A percentile compares a stretch with the other conserved stretches of the same genome.
These are phyloP conservation scores for Oscheius myriophilus DNA, from an alignment of 2,888 invertebrate species.

Conservation along the genomic window DNA sequence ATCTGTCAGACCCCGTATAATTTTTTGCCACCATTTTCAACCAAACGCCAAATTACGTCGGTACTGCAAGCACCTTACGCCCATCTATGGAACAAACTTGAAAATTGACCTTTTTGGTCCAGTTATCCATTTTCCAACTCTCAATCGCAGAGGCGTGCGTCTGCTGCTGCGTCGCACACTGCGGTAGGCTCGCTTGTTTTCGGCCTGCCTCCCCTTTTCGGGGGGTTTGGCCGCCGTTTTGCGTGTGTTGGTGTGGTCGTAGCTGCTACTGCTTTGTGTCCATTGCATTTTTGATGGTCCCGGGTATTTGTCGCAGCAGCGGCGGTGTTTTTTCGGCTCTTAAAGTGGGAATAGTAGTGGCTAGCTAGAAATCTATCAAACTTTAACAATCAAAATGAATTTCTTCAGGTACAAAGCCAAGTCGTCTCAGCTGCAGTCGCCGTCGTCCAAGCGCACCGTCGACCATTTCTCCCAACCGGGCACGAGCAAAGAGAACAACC, in stretches of 20 bases:
- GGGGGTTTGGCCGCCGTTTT: neutral
- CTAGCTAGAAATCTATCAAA: neutral
- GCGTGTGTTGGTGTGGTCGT: neutral
- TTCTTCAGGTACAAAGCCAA: conserved; percentile 60
- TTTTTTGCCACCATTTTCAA: too few relatives aligned
- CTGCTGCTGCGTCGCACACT: too few relatives aligned
- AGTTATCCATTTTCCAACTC: neutral
- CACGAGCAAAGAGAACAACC: conserved; percentile 30
- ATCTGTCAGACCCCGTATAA: too few relatives aligned
- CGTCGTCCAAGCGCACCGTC: conserved; percentile 37
- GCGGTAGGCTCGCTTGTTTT: neutral
- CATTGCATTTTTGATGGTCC: neutral
- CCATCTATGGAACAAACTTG: too few relatives aligned
- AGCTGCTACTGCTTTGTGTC: neutral
- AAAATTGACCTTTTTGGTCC: too few relatives aligned
- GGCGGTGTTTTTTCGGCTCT: too few relatives aligned
- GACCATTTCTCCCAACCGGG: conserved; percentile 27
- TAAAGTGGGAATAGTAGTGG: neutral
- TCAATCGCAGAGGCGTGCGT: too few relatives aligned
- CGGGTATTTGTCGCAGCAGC: neutral
- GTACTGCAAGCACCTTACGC: too few relatives aligned
- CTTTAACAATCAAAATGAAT: neutral
- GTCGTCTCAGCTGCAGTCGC: conserved; percentile 57
- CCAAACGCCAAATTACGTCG: too few relatives aligned
- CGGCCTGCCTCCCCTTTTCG: neutral